Evolutionary conservation across 2,797 vertebrate species (phyloP).

Genomic region (Epinephelus coioides): DNA sequence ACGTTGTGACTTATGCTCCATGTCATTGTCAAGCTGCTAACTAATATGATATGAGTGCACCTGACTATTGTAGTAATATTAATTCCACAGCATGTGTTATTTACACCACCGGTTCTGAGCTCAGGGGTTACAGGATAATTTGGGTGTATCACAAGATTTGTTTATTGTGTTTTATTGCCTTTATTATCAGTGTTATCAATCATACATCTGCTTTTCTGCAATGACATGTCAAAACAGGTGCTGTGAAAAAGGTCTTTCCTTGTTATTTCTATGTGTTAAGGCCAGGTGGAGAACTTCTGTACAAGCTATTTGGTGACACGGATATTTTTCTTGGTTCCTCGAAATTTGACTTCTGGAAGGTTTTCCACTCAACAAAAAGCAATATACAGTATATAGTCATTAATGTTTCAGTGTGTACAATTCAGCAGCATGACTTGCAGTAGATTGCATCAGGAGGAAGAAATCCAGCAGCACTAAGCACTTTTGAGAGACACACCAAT

Average conservation of each 20-base stretch:
- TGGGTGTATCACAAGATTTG: neutral
- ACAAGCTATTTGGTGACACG: neutral
- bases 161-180: neutral
- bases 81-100: neutral
- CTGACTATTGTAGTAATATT: constrained; percentile 39
- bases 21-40: constrained; percentile 60
- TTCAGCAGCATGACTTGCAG: constrained; percentile 16
- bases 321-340: neutral
- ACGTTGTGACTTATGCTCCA: constrained; percentile 69
- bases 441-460: constrained; percentile 32
- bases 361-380: neutral
- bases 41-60: constrained; percentile 44
- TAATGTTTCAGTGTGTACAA: constrained; percentile 27
- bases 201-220: neutral
- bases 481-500: neutral
- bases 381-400: constrained; percentile 14
- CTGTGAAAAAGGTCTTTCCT: neutral
- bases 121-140: neutral
- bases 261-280: neutral
- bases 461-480: constrained; percentile 9
- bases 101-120: constrained; percentile 4
- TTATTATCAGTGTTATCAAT: neutral
- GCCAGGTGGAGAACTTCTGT: neutral
- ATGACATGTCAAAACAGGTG: neutral
- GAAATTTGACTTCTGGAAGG: neutral